phyloP scores from a whole-genome alignment of 2,113 vertebrate genomes.

The Urocynchramus pylzowi region DNA sequence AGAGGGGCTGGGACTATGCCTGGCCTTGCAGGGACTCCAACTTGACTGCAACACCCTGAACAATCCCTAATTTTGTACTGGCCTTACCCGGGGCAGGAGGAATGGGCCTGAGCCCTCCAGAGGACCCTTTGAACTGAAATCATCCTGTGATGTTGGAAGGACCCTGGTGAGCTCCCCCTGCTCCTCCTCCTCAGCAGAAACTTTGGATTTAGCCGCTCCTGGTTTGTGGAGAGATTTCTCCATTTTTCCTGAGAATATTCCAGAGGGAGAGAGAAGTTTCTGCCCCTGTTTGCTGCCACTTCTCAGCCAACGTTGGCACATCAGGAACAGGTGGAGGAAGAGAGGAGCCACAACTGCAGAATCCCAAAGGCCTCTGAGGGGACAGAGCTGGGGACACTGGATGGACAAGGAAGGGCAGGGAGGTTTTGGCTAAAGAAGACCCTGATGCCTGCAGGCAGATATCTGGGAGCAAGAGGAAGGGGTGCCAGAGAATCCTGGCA shows the following conservation, averaged over 20 bases:
- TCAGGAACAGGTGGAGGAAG: fast-evolving
- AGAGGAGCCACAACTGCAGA: background rate
- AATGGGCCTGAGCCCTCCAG: background rate
- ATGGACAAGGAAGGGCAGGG: background rate
- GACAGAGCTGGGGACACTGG: background rate
- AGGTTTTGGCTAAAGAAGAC: background rate
- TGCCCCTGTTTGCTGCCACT: background rate
- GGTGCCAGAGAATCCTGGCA: background rate
- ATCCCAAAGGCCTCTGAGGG: background rate
- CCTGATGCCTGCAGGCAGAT: background rate
- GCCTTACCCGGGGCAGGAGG: background rate
- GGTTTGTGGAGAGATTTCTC: background rate
- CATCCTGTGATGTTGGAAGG: background rate
- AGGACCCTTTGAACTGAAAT: fast-evolving
- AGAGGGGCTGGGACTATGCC: background rate
- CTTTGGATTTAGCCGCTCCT: background rate
- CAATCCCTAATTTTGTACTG: fast-evolving
- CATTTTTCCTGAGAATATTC: background rate
- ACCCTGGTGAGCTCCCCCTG: background rate
- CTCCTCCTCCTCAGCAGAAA: fast-evolving
- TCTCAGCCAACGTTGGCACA: fast-evolving
- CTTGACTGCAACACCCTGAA: background rate
- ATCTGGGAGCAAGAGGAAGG: background rate
- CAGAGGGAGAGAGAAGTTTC: background rate
- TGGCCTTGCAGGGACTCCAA: background rate